These are phyloP conservation scores for Dipodomys merriami DNA, from an alignment of 2,113 vertebrate genomes.

Conservation along the genomic window DNA sequence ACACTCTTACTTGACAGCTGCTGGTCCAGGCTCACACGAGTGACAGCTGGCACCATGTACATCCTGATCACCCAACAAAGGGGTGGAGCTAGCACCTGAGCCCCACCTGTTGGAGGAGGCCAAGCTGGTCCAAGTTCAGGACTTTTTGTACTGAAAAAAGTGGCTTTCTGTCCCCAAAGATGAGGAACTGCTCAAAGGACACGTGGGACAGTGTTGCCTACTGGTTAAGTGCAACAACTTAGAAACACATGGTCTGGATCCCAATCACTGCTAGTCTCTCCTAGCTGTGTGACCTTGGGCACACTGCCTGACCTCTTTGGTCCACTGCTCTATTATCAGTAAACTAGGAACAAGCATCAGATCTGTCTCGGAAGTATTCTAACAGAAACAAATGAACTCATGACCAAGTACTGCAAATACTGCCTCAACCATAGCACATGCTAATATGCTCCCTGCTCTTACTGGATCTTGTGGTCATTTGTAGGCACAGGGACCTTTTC, in stretches of 20 bases:
- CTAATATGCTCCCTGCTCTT: neutral
- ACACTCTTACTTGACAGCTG: constrained; percentile 10
- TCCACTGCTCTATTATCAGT: neutral
- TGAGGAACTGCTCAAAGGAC: neutral
- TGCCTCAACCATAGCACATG: neutral
- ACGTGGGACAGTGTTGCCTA: neutral
- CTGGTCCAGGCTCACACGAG: neutral
- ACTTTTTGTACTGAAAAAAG: neutral
- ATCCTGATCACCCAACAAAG: neutral
- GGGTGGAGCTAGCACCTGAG: neutral
- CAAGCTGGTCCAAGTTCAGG: neutral
- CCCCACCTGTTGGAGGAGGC: constrained; percentile 26
- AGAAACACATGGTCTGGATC: neutral
- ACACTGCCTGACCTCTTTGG: neutral
- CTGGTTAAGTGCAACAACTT: neutral
- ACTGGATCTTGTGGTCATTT: neutral
- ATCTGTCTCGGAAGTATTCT: neutral
- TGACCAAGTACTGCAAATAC: neutral
- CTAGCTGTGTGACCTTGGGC: neutral
- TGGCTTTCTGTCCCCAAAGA: neutral
- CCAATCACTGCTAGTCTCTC: neutral
- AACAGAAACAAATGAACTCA: neutral
- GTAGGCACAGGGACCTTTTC: neutral
- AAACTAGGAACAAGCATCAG: neutral
- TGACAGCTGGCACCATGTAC: neutral